Evolutionary conservation across 2,113 vertebrate genomes (phyloP), one percentile per base, ranked within the genome.

Genomic region (Trogon surrucura): DNA sequence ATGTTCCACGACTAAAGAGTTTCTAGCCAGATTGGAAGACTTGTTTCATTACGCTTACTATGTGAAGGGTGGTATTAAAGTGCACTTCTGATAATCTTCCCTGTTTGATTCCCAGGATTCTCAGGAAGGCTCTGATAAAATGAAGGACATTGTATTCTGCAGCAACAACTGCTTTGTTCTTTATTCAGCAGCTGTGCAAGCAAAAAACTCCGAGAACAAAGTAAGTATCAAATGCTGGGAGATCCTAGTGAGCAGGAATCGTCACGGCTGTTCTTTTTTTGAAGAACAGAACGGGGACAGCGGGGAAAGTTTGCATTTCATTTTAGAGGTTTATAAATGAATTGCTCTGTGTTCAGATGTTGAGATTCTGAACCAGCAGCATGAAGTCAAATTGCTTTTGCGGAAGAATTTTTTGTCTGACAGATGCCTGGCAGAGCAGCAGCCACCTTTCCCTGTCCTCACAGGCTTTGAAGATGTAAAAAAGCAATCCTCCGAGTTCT

Each of bases 101-200:
- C 3, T 79, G 34, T 92, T 73, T 96, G 88, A 79, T 97, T 96
- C 91, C 72, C 96, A 98, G 97, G 98, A 98, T 94, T 97, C 96
- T 53, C 97, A 97, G 89, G 98, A 98, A 38, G 92, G 95, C 58
- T 89, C 96, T 90, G 97, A 97, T 45, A 98, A 98, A 96, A 95
- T 97, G 69, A 98, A 98, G 80, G 98, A 99, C 91, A 84, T 98
- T 62, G 98, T 99, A 53, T 99, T 99, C 96, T 99, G 99, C 96
- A 99, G 99, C 96, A 98, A 98, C 85, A 98, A 98, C 97, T 99
- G 99, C 97, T 99, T 98, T 44, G 80, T 99, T 79, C 98, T 99
- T 80, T 98, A 98, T 97, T 98, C 98, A 60, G 97, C 98, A 89
- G 95, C 98, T 61, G 84, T 97, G 73, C 98, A 98, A 95, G 97